phyloP scores from a whole-genome alignment of 2,113 vertebrate genomes.

The Anolis carolinensis region DNA sequence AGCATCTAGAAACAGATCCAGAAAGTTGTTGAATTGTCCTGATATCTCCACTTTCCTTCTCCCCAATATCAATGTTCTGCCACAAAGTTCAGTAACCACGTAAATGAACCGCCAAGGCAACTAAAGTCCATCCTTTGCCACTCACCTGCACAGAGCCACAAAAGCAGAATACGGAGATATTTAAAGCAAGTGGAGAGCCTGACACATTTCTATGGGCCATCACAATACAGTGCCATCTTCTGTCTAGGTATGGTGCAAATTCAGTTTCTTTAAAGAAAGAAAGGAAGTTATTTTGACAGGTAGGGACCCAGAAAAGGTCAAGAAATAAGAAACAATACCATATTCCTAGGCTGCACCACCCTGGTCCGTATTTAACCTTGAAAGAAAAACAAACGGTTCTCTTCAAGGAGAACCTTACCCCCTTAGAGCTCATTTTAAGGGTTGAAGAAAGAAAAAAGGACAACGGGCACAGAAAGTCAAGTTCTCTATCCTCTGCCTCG shows the following conservation, averaged over 20 bases:
- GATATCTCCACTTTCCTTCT: background rate
- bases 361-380: too few species aligned
- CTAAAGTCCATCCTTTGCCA: background rate
- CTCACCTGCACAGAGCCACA: constrained; percentile 84
- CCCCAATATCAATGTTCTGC: too few species aligned
- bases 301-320: background rate
- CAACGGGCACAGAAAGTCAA: too few species aligned
- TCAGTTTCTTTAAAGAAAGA: constrained; percentile 79
- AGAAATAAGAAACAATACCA: too few species aligned
- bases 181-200: constrained; percentile 86
- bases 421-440: too few species aligned
- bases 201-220: constrained; percentile 67
- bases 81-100: background rate
- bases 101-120: background rate
- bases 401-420: too few species aligned
- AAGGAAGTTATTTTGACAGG: background rate
- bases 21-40: background rate
- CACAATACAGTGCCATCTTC: constrained; percentile 76
- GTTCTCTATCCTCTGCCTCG: too few species aligned
- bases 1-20: background rate
- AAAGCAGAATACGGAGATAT: constrained; percentile 83
- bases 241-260: constrained; percentile 85
- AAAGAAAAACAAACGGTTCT: too few species aligned
- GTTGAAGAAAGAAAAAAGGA: too few species aligned
- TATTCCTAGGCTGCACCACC: too few species aligned